Percentiles rank a stretch among this genome's conserved stretches.
Evolutionary conservation across 2,888 invertebrate species (phyloP).

Genomic region (Eupelmus urozonus): DNA sequence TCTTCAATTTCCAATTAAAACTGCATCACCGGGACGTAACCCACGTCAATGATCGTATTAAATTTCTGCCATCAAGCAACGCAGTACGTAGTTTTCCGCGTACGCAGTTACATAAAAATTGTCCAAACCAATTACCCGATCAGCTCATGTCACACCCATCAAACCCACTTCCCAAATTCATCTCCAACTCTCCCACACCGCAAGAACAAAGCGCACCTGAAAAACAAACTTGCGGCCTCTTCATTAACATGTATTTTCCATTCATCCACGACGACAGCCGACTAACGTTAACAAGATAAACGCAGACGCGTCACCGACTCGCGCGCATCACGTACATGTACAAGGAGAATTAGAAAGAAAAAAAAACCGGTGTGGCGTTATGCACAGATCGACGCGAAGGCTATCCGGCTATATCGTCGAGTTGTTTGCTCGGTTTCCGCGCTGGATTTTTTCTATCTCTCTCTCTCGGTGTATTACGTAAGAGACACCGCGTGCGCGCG

Average conservation of each 20-base stretch:
- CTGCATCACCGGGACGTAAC: too few relatives aligned
- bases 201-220: neutral
- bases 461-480: slow-evolving; percentile 27
- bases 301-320: neutral
- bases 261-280: neutral
- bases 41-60: too few relatives aligned
- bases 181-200: too few relatives aligned
- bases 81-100: neutral
- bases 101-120: slow-evolving; percentile 1
- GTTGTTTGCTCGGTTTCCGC: slow-evolving; percentile 33
- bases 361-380: neutral
- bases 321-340: neutral
- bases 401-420: slow-evolving; percentile 16
- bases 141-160: neutral
- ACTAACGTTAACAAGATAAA: neutral
- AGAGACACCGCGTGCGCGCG: neutral
- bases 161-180: too few relatives aligned
- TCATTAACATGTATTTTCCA: neutral
- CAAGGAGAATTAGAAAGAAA: neutral
- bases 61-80: too few relatives aligned
- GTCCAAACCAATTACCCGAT: neutral
- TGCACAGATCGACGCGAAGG: slow-evolving; percentile 12
- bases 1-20: too few relatives aligned
- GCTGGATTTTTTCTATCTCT: slow-evolving; percentile 11
- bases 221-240: neutral